Percentiles rank a stretch among this genome's conserved stretches.
Evolutionary conservation across 2,888 invertebrate genomes (phyloP).

Genomic region (Oegoconia quadripuncta): DNA sequence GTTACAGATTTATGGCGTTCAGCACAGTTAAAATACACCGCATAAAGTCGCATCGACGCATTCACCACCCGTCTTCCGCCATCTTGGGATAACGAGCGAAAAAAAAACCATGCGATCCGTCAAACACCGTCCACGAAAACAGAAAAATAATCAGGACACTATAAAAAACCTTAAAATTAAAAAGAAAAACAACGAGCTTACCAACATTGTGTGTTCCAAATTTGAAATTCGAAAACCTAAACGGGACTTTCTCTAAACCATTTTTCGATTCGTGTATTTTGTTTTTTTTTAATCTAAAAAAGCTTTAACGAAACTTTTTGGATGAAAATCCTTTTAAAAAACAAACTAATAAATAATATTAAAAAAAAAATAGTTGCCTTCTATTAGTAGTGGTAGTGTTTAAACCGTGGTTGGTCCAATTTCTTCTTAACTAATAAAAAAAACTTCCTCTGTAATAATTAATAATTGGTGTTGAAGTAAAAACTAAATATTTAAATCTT

Average conservation of each 20-base stretch:
- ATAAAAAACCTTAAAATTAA: constrained; percentile 52
- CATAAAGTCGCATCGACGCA: constrained; percentile 20
- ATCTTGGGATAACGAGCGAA: constrained; percentile 26
- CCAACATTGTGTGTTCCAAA: constrained; percentile 36
- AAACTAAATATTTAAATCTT: constrained; percentile 25
- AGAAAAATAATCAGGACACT: constrained; percentile 33
- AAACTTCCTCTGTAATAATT: constrained; percentile 32
- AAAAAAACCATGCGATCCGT: constrained; percentile 54
- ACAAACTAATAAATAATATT: constrained; percentile 14
- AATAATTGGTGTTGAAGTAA: constrained; percentile 29
- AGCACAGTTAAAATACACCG: constrained; percentile 31
- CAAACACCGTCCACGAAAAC: constrained; percentile 50
- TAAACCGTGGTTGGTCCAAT: constrained; percentile 68
- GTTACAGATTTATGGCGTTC: constrained; percentile 58
- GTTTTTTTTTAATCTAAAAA: constrained; percentile 23
- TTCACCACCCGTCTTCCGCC: constrained; percentile 24
- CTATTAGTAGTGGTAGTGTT: constrained; percentile 47
- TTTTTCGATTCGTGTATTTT: constrained; percentile 14
- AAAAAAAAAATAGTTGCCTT: constrained; percentile 64
- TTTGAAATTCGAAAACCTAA: too few species aligned
- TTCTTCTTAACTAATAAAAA: constrained; percentile 30
- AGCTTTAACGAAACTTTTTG: constrained; percentile 39
- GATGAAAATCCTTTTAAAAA: constrained; percentile 25
- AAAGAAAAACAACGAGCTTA: constrained; percentile 67
- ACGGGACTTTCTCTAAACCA: constrained; percentile 19